phyloP scores from a whole-genome alignment of 92 coral and sea anemone genomes.

The Phymanthus crucifer region DNA sequence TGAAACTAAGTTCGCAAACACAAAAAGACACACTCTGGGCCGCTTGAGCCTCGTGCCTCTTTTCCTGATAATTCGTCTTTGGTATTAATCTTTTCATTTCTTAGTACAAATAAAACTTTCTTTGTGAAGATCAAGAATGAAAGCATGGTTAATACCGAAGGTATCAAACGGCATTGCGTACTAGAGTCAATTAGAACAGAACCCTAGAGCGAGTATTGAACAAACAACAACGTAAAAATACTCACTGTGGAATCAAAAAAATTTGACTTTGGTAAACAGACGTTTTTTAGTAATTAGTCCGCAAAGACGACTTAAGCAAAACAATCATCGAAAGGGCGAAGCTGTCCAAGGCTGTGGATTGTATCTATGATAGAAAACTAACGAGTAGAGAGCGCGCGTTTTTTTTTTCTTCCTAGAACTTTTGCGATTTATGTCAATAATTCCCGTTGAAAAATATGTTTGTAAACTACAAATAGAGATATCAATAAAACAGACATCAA shows the following conservation, averaged over 20 bases:
- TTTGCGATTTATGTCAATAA: constrained; percentile 26
- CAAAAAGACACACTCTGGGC: constrained; percentile 32
- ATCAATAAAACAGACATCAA: constrained; percentile 5
- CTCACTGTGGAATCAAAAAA: constrained; percentile 25
- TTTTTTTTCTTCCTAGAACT: constrained; percentile 25
- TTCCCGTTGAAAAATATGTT: constrained; percentile 23
- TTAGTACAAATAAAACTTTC: neutral
- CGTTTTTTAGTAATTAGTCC: constrained; percentile 10
- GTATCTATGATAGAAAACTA: neutral
- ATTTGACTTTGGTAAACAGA: constrained; percentile 20
- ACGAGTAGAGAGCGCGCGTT: constrained; percentile 16
- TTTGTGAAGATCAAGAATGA: neutral
- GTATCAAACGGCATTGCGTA: neutral
- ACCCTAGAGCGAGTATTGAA: neutral
- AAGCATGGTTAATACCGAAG: neutral
- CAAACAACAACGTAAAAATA: constrained; percentile 2
- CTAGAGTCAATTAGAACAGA: neutral
- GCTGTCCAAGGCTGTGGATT: neutral
- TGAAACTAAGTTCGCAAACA: neutral
- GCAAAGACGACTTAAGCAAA: neutral
- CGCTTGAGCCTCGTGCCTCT: constrained; percentile 41
- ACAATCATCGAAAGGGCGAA: neutral
- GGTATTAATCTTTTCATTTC: neutral
- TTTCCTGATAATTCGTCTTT: constrained; percentile 12
- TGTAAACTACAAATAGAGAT: constrained; percentile 26